phyloP scores from a whole-genome alignment of 1,140 invertebrate species.

The Chironomus tepperi region DNA sequence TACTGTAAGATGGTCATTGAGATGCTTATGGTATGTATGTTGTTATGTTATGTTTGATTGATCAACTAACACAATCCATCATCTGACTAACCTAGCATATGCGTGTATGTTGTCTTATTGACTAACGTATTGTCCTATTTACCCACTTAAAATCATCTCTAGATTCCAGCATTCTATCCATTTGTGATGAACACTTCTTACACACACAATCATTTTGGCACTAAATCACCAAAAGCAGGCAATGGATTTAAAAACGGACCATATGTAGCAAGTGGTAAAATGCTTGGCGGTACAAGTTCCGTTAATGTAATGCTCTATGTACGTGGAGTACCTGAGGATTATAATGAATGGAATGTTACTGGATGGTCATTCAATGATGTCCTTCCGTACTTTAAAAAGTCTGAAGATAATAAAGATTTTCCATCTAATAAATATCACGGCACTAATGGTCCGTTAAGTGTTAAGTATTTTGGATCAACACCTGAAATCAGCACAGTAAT shows the following conservation, averaged over 20 bases:
- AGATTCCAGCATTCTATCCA: neutral
- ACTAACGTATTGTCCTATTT: too few relatives aligned
- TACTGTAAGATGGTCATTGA: too few relatives aligned
- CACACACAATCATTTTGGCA: neutral
- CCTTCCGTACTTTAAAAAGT: conserved; percentile 39
- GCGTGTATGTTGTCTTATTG: too few relatives aligned
- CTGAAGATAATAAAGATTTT: conserved; percentile 37
- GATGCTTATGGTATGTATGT: too few relatives aligned
- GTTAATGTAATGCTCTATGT: conserved; percentile 50
- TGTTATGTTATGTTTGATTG: too few relatives aligned
- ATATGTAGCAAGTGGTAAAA: conserved; percentile 43
- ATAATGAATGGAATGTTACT: conserved; percentile 43
- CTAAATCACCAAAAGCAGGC: neutral
- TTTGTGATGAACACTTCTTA: neutral
- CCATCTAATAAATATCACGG: conserved; percentile 58
- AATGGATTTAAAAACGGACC: neutral
- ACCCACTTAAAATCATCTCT: too few relatives aligned
- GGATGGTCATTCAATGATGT: conserved; percentile 39
- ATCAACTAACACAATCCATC: too few relatives aligned
- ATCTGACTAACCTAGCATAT: too few relatives aligned
- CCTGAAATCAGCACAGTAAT: conserved; percentile 65
- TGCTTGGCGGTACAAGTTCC: conserved; percentile 44
- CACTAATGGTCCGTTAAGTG: conserved; percentile 69
- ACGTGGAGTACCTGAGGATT: conserved; percentile 43
- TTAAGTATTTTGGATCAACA: conserved; percentile 68